These are phyloP conservation scores for Apamea epomidion DNA, from an alignment of 2,888 invertebrate genomes.

Conservation along the genomic window DNA sequence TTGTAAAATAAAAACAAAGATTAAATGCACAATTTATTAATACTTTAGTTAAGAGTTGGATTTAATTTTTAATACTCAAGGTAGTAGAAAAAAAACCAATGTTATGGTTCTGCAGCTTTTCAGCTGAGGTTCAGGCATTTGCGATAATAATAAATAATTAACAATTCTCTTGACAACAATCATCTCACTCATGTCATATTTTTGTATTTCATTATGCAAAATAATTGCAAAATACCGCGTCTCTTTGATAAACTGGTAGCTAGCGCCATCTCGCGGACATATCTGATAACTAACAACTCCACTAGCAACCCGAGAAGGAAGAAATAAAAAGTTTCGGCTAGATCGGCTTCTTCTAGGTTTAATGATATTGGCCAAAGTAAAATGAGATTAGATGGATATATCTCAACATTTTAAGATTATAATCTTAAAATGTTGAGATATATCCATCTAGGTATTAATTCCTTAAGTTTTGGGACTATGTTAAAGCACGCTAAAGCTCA, in stretches of 20 bases:
- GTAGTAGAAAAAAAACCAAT: background rate
- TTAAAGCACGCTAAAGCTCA: background rate
- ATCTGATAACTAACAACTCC: background rate
- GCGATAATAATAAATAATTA: background rate
- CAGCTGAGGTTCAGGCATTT: background rate
- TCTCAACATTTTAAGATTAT: no score
- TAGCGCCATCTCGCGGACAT: conserved; percentile 24
- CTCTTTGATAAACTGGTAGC: background rate
- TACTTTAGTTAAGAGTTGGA: no score
- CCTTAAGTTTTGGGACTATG: background rate
- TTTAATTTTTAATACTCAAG: background rate
- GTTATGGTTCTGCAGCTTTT: background rate
- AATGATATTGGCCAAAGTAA: background rate
- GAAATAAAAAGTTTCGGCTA: background rate
- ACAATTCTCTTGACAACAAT: background rate
- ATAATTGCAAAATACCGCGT: background rate
- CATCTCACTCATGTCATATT: background rate
- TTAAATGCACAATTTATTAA: background rate
- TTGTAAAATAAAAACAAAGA: background rate
- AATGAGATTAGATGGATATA: no score
- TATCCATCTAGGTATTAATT: background rate
- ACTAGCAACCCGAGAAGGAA: background rate
- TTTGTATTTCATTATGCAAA: background rate
- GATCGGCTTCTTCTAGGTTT: background rate
- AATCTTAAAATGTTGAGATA: background rate